A percentile compares a stretch with the other conserved stretches of the same genome.
phyloP scores from a whole-genome alignment of 23 tunicate species.

The Diplosoma virens region DNA sequence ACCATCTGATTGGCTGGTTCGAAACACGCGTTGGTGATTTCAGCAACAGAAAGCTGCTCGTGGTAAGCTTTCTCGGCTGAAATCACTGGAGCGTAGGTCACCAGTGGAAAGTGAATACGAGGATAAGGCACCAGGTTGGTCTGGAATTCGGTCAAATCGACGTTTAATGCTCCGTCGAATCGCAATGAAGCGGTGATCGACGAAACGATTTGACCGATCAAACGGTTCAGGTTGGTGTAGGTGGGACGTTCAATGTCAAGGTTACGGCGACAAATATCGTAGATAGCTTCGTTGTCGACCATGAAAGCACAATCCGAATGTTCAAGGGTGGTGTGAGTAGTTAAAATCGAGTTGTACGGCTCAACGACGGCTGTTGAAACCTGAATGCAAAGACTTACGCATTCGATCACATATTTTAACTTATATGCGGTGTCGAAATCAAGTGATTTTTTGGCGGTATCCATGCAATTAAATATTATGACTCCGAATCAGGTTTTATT shows the following conservation, averaged over 20 bases:
- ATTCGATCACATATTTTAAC: no score
- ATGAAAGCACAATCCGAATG: slow-evolving; percentile 63
- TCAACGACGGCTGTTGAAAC: slow-evolving; percentile 72
- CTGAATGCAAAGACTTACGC: slow-evolving; percentile 6
- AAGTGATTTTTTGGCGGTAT: no score
- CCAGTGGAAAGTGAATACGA: slow-evolving; percentile 96
- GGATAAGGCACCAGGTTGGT: slow-evolving; percentile 88
- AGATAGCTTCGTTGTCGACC: slow-evolving; percentile 94
- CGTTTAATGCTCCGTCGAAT: slow-evolving; percentile 59
- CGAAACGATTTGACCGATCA: slow-evolving; percentile 72
- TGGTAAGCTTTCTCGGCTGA: slow-evolving; percentile 98
- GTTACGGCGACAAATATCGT: slow-evolving; percentile 76
- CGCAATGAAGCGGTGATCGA: slow-evolving; percentile 51
- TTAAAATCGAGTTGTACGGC: slow-evolving; percentile 61
- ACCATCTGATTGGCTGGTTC: slow-evolving; percentile 99
- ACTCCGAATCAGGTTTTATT: no score
- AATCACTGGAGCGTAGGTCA: slow-evolving; percentile 96
- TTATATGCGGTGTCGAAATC: no score
- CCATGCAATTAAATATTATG: no score
- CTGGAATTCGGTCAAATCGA: slow-evolving; percentile 57
- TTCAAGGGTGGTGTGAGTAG: slow-evolving; percentile 54
- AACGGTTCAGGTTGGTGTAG: slow-evolving; percentile 65
- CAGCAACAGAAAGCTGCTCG: slow-evolving; percentile 95
- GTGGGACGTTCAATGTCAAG: slow-evolving; percentile 69
- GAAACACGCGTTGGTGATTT: slow-evolving; percentile 98